phyloP scores from a whole-genome alignment of 2,113 vertebrate genomes.

The Hassar affinis region DNA sequence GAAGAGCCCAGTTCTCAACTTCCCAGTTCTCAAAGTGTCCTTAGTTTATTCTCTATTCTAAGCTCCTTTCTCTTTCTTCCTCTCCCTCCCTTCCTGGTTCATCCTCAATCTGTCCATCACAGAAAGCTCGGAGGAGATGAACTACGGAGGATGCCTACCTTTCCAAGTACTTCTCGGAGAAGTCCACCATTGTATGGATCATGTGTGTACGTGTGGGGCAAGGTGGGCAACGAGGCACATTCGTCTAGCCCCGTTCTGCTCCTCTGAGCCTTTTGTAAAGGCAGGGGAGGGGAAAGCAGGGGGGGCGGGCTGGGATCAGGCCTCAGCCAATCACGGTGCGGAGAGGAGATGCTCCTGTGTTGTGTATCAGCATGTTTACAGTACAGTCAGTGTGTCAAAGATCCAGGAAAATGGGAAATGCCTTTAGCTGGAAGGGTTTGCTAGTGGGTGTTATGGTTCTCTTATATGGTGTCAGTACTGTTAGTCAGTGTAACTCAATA shows the following conservation, averaged over 20 bases:
- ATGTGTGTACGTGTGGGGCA: constrained; percentile 58
- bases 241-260: constrained; percentile 67
- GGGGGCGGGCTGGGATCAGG: constrained; percentile 54
- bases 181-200: constrained; percentile 79
- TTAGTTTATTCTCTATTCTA: constrained; percentile 14
- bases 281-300: constrained; percentile 42
- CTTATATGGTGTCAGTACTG: too few species aligned
- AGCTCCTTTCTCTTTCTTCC: constrained; percentile 1
- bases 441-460: not conserved
- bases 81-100: constrained; percentile 13
- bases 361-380: constrained; percentile 35
- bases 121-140: constrained; percentile 45
- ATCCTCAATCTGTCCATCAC: constrained; percentile 35
- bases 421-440: not conserved
- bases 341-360: not conserved
- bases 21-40: not conserved
- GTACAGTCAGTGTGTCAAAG: not conserved
- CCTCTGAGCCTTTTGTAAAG: constrained; percentile 69
- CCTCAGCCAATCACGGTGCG: constrained; percentile 69
- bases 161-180: constrained; percentile 86
- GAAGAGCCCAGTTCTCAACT: constrained; percentile 48
- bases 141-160: constrained; percentile 72
- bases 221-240: constrained; percentile 68
- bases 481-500: too few species aligned
- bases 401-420: not conserved